Percentiles rank a stretch among this genome's conserved stretches.
Evolutionary conservation across 2,888 invertebrate species (phyloP).

Genomic region (Ochropacha duplaris): DNA sequence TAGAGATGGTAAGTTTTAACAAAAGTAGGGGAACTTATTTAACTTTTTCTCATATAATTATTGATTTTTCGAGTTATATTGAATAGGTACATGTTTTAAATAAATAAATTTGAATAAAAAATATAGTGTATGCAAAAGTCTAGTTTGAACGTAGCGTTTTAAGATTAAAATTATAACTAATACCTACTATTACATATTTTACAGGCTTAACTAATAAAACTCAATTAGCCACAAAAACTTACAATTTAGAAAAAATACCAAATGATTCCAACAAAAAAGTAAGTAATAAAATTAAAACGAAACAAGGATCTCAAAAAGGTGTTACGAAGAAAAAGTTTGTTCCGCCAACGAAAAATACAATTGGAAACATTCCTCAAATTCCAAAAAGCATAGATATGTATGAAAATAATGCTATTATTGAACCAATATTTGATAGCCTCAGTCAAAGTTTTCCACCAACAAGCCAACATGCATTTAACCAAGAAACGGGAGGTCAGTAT

Average conservation of each 20-base stretch:
- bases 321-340: slow-evolving; percentile 49
- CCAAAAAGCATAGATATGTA: background rate
- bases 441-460: slow-evolving; percentile 4
- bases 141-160: no score
- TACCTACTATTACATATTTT: no score
- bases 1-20: slow-evolving; percentile 2
- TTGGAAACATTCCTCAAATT: slow-evolving; percentile 1
- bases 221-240: background rate
- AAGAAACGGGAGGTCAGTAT: background rate
- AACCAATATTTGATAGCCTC: background rate
- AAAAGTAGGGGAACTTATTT: no score
- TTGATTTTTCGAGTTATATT: no score
- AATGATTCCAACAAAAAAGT: slow-evolving; percentile 28
- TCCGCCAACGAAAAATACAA: slow-evolving; percentile 33
- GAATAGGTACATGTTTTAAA: no score
- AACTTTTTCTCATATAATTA: no score
- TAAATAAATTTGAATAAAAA: no score
- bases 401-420: background rate
- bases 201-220: background rate
- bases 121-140: no score
- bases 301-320: slow-evolving; percentile 11
- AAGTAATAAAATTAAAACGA: slow-evolving; percentile 37
- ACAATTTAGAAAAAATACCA: slow-evolving; percentile 12
- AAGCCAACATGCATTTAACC: background rate
- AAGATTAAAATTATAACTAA: background rate